Base-by-base conservation (phyloP, 2,797 vertebrate species). In the Cebuella pygmaea region DNA sequence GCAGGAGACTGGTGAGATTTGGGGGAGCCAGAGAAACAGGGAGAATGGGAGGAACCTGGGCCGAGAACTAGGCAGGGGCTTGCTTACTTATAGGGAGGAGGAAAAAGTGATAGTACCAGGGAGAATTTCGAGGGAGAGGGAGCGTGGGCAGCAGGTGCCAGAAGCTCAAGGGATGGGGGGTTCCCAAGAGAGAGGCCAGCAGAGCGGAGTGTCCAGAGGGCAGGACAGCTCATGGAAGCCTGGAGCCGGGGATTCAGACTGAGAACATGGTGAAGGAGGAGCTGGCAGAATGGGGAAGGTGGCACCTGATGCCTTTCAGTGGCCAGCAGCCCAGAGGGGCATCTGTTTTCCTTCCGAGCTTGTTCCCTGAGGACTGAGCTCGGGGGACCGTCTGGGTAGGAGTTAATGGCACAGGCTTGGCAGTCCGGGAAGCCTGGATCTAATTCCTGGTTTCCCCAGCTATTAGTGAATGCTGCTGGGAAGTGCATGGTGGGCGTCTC, bases 1-100 rank as follows among this genome's bases (percentile, higher is more conserved):
- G 33, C 59, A 8, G 10, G 33, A 7, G 11, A 30, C 24, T 50
- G 50, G 39, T 1, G 10, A 57, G 22, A 8, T 55, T 36, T 55
- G 0, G 5, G 10, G 46, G 76, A 52, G 27, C 41, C 33, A 14
- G 36, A 41, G 17, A 46, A 5, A 1, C 2, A 2, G 57, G 11
- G 30, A 15, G 27, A 20, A 26, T 9, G 11, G 44, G 79, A 85
- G 24, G 33, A 20, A 79, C 30, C 12, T 7, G 52, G 44, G 89
- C 26, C 5, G 8, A 48, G 39, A 19, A 1, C 1, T 17, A 10
- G 78, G 44, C 4, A 27, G 36, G 76, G 57, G 67, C 50, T 72
- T 17, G 61, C 12, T 86, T 27, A 19, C 48, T 17, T 36, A 55
- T 2, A 2, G 20, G 20, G 4, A 8, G 46, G 30, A 48, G 52